phyloP scores from a whole-genome alignment of 2,888 invertebrate genomes.

The Drosophila emarginata region DNA sequence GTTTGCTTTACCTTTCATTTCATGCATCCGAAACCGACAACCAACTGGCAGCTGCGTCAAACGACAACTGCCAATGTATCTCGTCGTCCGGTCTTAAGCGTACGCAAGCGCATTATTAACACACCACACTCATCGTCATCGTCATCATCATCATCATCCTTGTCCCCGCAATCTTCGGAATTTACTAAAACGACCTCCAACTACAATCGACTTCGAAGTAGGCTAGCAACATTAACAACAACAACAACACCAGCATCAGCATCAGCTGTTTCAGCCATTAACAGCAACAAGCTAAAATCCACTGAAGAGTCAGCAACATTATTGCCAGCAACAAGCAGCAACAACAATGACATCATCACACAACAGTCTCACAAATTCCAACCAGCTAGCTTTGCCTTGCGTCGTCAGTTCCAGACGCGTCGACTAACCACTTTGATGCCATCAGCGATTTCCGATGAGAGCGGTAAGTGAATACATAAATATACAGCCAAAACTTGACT shows the following conservation, averaged over 20 bases:
- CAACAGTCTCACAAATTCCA: conserved; percentile 62
- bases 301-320: conserved; percentile 50
- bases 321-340: conserved; percentile 30
- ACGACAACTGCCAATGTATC: conserved; percentile 58
- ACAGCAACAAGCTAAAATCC: conserved; percentile 54
- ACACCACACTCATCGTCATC: conserved; percentile 44
- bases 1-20: conserved; percentile 24
- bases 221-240: conserved; percentile 47
- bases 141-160: conserved; percentile 39
- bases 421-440: conserved; percentile 71
- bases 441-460: conserved; percentile 57
- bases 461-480: conserved; percentile 64
- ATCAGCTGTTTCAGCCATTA: conserved; percentile 42
- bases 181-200: conserved; percentile 70
- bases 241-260: conserved; percentile 39
- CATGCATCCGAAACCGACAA: conserved; percentile 34
- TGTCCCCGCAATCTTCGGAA: conserved; percentile 58
- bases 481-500: not conserved
- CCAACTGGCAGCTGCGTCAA: conserved; percentile 51
- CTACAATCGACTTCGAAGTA: conserved; percentile 67
- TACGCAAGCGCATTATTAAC: conserved; percentile 79
- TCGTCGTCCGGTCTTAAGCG: conserved; percentile 79
- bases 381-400: conserved; percentile 61
- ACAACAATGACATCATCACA: conserved; percentile 35
- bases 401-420: conserved; percentile 76